Evolutionary conservation across 2,888 invertebrate genomes (phyloP).

Genomic region (Eilema depressum): DNA sequence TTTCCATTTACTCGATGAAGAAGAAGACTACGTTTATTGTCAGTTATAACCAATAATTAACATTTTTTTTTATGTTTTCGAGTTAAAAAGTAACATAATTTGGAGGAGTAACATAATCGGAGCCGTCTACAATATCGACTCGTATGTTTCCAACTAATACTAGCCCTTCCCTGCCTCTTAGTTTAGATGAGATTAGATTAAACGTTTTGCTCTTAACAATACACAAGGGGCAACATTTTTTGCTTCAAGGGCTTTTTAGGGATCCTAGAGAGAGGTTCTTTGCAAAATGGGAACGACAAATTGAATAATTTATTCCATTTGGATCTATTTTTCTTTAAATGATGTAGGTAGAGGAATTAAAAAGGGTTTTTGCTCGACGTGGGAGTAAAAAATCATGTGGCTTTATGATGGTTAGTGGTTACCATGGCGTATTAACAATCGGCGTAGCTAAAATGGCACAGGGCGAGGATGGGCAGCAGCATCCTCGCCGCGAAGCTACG

Average conservation of each 20-base stretch:
- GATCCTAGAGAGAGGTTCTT: slow-evolving; percentile 31
- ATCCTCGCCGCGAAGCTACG: too few relatives aligned
- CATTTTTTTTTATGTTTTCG: neutral
- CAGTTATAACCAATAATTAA: too few relatives aligned
- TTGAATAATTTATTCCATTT: slow-evolving; percentile 33
- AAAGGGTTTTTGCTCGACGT: neutral
- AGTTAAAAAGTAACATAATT: neutral
- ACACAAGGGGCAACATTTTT: slow-evolving; percentile 61
- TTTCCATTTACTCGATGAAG: too few relatives aligned
- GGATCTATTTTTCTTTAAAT: slow-evolving; percentile 1
- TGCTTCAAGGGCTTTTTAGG: slow-evolving; percentile 53
- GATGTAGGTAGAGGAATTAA: neutral
- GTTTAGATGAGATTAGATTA: slow-evolving; percentile 67
- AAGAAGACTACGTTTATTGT: too few relatives aligned
- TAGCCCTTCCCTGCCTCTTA: slow-evolving; percentile 61
- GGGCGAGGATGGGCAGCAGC: too few relatives aligned
- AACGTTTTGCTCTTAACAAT: slow-evolving; percentile 63
- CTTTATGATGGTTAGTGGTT: neutral
- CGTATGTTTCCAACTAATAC: slow-evolving; percentile 50
- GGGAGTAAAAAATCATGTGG: neutral
- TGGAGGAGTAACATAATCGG: too few relatives aligned
- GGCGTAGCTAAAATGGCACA: too few relatives aligned
- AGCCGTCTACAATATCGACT: slow-evolving; percentile 22
- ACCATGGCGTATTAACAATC: neutral
- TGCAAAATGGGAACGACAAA: slow-evolving; percentile 39